Conservation (phyloP, 2,113 vertebrate genomes). For the Anguilla japonica region DNA sequence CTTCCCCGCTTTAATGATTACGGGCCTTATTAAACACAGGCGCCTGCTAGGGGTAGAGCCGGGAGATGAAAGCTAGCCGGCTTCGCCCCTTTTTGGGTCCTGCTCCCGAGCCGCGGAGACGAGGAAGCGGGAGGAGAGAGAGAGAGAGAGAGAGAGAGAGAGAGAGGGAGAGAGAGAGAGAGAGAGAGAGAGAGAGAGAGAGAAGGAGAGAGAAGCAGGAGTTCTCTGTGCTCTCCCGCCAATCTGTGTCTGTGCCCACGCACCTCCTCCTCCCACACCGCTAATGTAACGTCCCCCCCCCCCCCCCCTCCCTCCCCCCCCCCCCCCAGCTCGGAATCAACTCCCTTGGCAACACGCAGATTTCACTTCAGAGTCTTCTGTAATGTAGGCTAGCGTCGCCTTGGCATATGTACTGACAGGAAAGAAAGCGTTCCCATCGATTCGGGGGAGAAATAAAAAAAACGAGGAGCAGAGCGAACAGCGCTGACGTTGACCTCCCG, state of each 20-base stretch:
- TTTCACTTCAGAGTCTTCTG: slow-evolving; percentile 50
- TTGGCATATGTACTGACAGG: neutral
- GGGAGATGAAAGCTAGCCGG: neutral
- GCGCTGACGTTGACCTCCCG: neutral
- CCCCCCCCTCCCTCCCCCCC: slow-evolving; percentile 45
- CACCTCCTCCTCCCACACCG: slow-evolving; percentile 63
- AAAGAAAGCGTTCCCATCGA: slow-evolving; percentile 22
- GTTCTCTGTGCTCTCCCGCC: slow-evolving; percentile 54
- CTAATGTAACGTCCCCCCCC: slow-evolving; percentile 58
- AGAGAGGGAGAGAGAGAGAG: slow-evolving; percentile 12
- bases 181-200: slow-evolving; percentile 31
- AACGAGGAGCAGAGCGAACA: neutral
- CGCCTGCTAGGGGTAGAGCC: neutral
- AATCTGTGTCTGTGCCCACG: slow-evolving; percentile 48
- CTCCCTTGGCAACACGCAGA: slow-evolving; percentile 50
- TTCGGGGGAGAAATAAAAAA: slow-evolving; percentile 17
- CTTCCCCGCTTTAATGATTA: neutral
- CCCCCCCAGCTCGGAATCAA: slow-evolving; percentile 40
- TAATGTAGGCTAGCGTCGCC: slow-evolving; percentile 35
- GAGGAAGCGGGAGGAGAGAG: slow-evolving; percentile 29
- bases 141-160: neutral
- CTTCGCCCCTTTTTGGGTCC: neutral
- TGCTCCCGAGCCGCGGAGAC: slow-evolving; percentile 24
- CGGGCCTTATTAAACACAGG: slow-evolving; percentile 13
- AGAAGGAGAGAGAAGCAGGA: slow-evolving; percentile 48